Evolutionary conservation across 2,797 vertebrate genomes (phyloP).

Genomic region (Peromyscus eremicus): DNA sequence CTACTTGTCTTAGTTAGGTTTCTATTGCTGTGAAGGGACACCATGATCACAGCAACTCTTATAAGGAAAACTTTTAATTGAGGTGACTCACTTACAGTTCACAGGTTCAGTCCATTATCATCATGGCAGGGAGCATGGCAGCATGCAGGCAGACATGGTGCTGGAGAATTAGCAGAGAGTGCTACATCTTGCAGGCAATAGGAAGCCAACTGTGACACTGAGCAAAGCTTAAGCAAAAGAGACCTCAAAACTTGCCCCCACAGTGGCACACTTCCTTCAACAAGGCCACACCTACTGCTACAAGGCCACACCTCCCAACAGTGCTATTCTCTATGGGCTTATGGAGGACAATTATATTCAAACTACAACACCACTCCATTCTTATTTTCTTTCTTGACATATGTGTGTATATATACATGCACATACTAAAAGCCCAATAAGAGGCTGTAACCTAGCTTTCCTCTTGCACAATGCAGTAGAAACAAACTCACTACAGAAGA

Average conservation of each 20-base stretch:
- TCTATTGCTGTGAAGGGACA: not conserved
- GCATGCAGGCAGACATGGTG: not conserved
- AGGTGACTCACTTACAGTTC: not conserved
- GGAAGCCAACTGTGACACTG: not conserved
- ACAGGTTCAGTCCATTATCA: not conserved
- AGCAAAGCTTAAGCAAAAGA: not conserved
- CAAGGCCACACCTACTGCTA: not conserved
- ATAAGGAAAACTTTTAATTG: not conserved
- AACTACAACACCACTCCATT: not conserved
- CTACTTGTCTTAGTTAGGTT: not conserved
- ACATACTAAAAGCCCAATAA: conserved; percentile 23
- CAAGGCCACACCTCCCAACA: not conserved
- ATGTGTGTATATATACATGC: not conserved
- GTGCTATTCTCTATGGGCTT: not conserved
- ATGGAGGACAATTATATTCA: too few relatives aligned
- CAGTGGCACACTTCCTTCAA: not conserved
- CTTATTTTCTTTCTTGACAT: not conserved
- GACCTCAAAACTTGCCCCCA: not conserved
- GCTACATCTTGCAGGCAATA: not conserved
- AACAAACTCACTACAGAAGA: not conserved
- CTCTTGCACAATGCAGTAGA: not conserved
- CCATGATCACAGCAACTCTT: not conserved
- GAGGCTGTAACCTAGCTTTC: conserved; percentile 5
- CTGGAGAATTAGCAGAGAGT: not conserved
- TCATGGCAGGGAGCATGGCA: not conserved